These are phyloP conservation scores for Dromiciops gliroides DNA, from an alignment of 2,113 vertebrate genomes.

Conservation along the genomic window DNA sequence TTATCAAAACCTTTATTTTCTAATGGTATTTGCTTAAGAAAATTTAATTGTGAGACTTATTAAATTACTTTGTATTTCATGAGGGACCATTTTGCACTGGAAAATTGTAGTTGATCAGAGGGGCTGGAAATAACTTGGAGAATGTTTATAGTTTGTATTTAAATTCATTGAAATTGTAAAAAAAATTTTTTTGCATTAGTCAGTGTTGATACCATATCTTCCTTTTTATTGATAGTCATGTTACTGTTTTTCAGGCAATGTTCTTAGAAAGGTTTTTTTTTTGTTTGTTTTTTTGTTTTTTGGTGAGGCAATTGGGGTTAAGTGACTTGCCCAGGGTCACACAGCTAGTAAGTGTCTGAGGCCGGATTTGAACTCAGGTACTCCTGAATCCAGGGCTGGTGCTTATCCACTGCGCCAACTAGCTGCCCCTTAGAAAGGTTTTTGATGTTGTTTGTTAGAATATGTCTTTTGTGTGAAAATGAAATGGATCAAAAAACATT, in stretches of 20 bases:
- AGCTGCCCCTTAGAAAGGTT: not conserved
- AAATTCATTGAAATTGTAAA: not conserved
- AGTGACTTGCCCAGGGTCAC: too few species aligned
- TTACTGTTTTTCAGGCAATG: not conserved
- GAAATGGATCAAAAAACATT: not conserved
- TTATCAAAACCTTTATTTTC: not conserved
- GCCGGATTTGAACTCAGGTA: too few species aligned
- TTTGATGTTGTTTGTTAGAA: not conserved
- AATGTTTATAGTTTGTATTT: constrained; percentile 7
- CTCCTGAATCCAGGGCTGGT: too few species aligned
- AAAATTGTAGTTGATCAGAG: constrained; percentile 5
- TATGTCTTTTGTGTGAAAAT: not conserved
- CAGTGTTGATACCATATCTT: not conserved
- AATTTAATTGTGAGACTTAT: not conserved
- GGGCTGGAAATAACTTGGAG: not conserved
- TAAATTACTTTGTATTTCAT: not conserved
- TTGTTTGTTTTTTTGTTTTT: too few species aligned
- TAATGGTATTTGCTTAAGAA: not conserved
- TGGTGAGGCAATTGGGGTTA: too few species aligned
- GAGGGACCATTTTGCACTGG: constrained; percentile 2
- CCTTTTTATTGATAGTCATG: not conserved
- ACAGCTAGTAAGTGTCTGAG: too few species aligned
- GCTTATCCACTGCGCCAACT: too few species aligned
- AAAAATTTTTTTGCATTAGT: not conserved
- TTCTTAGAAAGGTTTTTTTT: not conserved